These are phyloP conservation scores for Atherinosoma microstoma DNA, from an alignment of 2,797 vertebrate species.

Conservation along the genomic window DNA sequence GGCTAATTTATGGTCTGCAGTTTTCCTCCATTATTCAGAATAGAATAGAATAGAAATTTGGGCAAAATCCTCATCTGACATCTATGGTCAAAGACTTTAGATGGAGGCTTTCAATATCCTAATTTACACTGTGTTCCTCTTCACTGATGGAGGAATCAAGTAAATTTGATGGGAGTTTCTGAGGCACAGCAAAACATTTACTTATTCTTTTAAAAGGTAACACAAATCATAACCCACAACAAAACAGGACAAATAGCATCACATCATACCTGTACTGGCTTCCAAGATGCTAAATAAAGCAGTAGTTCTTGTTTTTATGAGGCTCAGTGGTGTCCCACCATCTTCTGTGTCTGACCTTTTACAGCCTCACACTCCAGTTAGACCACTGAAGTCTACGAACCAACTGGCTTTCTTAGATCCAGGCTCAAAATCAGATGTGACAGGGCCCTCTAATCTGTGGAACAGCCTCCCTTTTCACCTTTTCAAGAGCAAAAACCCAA, in stretches of 20 bases:
- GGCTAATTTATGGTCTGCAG: constrained; percentile 26
- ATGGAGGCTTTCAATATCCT: constrained; percentile 10
- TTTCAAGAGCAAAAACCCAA: not conserved
- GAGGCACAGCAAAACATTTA: too few species aligned
- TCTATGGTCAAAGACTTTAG: constrained; percentile 18
- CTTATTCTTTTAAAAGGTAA: not conserved
- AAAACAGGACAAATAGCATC: not conserved
- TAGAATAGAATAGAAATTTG: not conserved
- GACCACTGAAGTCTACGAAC: not conserved
- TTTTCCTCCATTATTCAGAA: constrained; percentile 20
- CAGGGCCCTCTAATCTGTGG: not conserved
- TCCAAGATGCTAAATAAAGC: not conserved
- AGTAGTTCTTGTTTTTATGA: not conserved
- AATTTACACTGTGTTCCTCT: not conserved
- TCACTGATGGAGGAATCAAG: too few species aligned
- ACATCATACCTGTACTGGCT: not conserved
- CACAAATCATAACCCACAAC: not conserved
- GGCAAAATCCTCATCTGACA: constrained; percentile 19
- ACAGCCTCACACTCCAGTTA: not conserved
- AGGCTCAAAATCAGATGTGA: not conserved
- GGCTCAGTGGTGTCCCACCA: not conserved
- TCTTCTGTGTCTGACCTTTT: not conserved
- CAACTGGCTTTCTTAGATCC: not conserved
- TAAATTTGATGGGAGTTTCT: too few species aligned
- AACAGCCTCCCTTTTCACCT: not conserved